Evolutionary conservation across 1,140 invertebrate species (phyloP), one percentile per base, ranked within the genome.

Genomic region (Leptinotarsa undecemlineata): DNA sequence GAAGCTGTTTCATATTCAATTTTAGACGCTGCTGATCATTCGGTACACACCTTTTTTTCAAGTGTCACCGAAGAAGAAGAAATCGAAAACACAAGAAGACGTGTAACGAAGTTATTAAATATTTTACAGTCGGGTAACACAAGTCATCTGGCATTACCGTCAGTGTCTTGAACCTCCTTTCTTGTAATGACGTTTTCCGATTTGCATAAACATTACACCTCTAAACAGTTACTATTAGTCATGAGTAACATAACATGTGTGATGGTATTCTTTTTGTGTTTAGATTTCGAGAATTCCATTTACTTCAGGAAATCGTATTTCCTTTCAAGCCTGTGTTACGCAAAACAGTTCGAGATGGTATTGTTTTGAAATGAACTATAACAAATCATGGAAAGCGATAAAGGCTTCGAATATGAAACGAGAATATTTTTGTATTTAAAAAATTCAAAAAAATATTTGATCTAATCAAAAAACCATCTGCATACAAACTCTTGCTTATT

Each of bases 231-330:
- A 57, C 51, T 57, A 57, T 57, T 19, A 57, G 51, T 57, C 51
- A 57, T 57, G 51, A 57, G n/a, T 57, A 57, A 57, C 51, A n/a
- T 15, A 17, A 15, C 51, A 57, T 15, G 15, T 57, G 17, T 17
- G 51, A 15, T 15, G 51, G 0, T 3, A 57, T 57, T 57, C 51
- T 15, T 57, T 57, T 57, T 19, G n/a, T 19, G 3, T 57, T 57
- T 57, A 57, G 51, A 57, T 57, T 57, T 57, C 51, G 14, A 57
- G 51, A 57, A 57, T 57, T 57, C n/a, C n/a, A 57, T 57, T 57
- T 17, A 15, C n/a, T 57, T 57, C 51, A 17, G 51, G 51, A 57
- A 57, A 19, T 57, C 15, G 51, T 19, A 19, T 19, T 57, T 57
- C 51, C 51, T 42, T 42, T 42, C 33, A 42, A 42, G 33, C 33